Conservation (phyloP, 2,888 invertebrate species). For the Mellilla xanthometata region DNA sequence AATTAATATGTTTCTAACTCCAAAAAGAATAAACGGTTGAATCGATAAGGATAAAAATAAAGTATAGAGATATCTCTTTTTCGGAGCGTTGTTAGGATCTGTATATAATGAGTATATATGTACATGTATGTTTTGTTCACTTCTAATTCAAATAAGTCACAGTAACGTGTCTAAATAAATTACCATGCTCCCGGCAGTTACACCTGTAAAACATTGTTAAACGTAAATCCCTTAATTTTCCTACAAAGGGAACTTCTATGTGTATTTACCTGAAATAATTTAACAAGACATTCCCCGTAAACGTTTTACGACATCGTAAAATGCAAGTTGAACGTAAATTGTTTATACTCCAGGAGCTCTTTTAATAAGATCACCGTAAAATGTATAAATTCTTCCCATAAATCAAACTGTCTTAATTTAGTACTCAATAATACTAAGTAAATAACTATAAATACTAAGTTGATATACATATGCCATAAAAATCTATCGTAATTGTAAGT, state of each 20-base stretch:
- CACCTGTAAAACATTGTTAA: neutral
- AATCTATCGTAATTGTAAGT: neutral
- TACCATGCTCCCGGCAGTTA: too few species aligned
- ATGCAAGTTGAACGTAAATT: conserved; percentile 31
- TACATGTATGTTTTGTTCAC: too few species aligned
- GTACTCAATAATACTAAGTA: conserved; percentile 10
- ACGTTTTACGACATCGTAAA: conserved; percentile 31
- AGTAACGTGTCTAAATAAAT: too few species aligned
- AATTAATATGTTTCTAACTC: too few species aligned
- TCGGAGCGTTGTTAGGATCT: too few species aligned
- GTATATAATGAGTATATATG: too few species aligned
- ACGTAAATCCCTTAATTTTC: neutral
- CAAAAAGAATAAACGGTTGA: too few species aligned
- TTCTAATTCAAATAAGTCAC: too few species aligned
- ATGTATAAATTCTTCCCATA: conserved; percentile 19
- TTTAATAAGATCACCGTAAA: conserved; percentile 27
- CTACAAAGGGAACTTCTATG: conserved; percentile 7
- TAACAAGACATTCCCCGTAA: conserved; percentile 27
- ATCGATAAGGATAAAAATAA: too few species aligned
- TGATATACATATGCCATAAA: neutral
- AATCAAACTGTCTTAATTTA: conserved; percentile 16
- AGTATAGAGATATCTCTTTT: too few species aligned
- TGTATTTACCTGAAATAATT: conserved; percentile 26
- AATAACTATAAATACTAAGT: neutral
- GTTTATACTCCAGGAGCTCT: conserved; percentile 26